Evolutionary conservation across 2,797 vertebrate species (phyloP).

Genomic region (Parauchenoglanis ngamensis): DNA sequence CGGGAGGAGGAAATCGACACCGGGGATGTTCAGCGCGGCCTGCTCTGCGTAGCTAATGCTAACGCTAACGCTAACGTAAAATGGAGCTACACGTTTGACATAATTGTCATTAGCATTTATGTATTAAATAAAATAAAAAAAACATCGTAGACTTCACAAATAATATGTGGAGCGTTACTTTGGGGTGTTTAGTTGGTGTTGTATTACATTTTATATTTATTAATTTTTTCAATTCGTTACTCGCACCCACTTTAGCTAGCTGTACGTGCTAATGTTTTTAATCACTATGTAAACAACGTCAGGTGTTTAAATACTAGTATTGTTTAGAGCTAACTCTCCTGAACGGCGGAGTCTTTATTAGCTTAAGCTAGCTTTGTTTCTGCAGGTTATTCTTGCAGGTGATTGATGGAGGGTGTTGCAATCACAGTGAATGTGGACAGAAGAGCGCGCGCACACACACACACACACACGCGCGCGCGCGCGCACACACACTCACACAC

Average conservation of each 20-base stretch:
- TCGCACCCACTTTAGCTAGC: background rate
- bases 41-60: conserved; percentile 30
- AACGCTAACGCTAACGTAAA: conserved; percentile 6
- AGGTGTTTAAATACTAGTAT: background rate
- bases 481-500: background rate
- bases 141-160: background rate
- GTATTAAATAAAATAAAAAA: no score
- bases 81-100: background rate
- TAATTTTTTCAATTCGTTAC: background rate
- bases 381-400: background rate
- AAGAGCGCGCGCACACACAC: background rate
- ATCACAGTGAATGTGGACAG: background rate
- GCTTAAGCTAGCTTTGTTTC: background rate
- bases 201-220: background rate
- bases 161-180: background rate
- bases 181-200: background rate
- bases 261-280: background rate
- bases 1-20: conserved; percentile 41
- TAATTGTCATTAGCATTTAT: background rate
- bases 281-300: background rate
- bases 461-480: conserved; percentile 3
- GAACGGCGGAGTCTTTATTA: background rate
- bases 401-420: background rate
- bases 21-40: conserved; percentile 61
- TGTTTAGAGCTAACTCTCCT: background rate